Conservation (phyloP, 2,113 vertebrate genomes). For the Pedetes capensis region DNA sequence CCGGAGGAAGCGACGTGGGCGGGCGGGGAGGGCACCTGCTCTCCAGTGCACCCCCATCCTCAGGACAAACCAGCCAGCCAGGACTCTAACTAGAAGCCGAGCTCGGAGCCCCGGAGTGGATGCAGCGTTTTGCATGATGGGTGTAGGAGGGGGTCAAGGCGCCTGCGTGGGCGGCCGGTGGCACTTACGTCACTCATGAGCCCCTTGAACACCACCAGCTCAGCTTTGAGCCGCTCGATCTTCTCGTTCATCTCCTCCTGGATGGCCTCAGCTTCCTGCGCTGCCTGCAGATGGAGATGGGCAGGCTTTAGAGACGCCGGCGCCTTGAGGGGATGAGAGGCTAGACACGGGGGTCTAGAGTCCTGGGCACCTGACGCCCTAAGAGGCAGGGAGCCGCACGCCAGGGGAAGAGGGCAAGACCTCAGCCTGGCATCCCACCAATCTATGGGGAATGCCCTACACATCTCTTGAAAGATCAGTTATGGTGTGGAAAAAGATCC, state of each 20-base stretch:
- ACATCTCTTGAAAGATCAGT: neutral
- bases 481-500: neutral
- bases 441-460: too few relatives aligned
- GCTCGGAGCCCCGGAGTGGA: slow-evolving; percentile 76
- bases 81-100: slow-evolving; percentile 81
- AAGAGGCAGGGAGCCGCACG: neutral
- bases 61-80: slow-evolving; percentile 81
- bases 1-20: slow-evolving; percentile 73
- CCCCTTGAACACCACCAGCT: slow-evolving; percentile 98
- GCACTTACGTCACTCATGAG: slow-evolving; percentile 98
- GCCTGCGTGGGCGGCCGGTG: neutral
- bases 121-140: slow-evolving; percentile 79
- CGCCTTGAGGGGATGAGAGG: neutral
- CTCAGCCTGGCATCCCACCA: too few relatives aligned
- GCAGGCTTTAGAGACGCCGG: neutral
- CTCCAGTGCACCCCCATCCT: slow-evolving; percentile 79
- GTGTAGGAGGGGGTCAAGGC: neutral
- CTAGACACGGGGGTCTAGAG: neutral
- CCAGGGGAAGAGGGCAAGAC: neutral
- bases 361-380: neutral
- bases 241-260: slow-evolving; percentile 95
- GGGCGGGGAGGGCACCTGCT: slow-evolving; percentile 52
- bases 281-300: slow-evolving; percentile 83
- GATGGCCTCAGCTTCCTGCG: slow-evolving; percentile 89
- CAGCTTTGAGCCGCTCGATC: slow-evolving; percentile 95